Conservation (phyloP, 2,113 vertebrate species). For the Toxotes chatareus region DNA sequence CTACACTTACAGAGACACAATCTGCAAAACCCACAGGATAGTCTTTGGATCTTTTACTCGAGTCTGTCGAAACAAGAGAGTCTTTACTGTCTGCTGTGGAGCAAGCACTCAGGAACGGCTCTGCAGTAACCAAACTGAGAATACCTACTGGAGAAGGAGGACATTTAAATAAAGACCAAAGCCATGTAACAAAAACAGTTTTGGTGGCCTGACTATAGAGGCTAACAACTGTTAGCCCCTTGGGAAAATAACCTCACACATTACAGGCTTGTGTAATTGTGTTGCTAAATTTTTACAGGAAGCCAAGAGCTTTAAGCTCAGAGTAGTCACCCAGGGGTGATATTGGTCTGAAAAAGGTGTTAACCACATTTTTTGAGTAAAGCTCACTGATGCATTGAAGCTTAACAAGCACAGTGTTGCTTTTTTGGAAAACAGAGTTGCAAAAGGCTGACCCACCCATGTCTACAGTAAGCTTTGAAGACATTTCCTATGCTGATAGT, state of each 20-base stretch:
- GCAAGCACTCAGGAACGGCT: slow-evolving; percentile 87
- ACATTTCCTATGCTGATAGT: slow-evolving; percentile 28
- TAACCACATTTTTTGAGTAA: slow-evolving; percentile 83
- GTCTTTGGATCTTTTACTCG: slow-evolving; percentile 90
- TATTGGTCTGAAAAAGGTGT: slow-evolving; percentile 81
- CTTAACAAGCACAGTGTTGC: slow-evolving; percentile 43
- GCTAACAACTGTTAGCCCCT: background rate
- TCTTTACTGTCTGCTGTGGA: slow-evolving; percentile 90
- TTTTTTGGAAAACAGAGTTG: slow-evolving; percentile 51
- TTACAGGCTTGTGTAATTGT: slow-evolving; percentile 14
- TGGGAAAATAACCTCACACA: slow-evolving; percentile 61
- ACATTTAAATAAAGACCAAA: slow-evolving; percentile 38
- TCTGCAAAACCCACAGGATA: slow-evolving; percentile 90
- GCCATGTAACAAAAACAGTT: background rate
- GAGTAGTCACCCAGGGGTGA: slow-evolving; percentile 66
- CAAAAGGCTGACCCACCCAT: slow-evolving; percentile 61
- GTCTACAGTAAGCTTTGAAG: slow-evolving; percentile 28
- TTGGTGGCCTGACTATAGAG: background rate
- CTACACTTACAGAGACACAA: slow-evolving; percentile 94
- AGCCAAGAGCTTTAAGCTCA: slow-evolving; percentile 38
- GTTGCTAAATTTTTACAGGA: slow-evolving; percentile 56
- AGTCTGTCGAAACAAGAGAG: slow-evolving; percentile 88
- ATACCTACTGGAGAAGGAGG: slow-evolving; percentile 87
- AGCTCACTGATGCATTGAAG: slow-evolving; percentile 60
- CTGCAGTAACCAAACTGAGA: slow-evolving; percentile 86